Conservation (phyloP, 2,113 vertebrate genomes). For the Ptilonorhynchus violaceus region DNA sequence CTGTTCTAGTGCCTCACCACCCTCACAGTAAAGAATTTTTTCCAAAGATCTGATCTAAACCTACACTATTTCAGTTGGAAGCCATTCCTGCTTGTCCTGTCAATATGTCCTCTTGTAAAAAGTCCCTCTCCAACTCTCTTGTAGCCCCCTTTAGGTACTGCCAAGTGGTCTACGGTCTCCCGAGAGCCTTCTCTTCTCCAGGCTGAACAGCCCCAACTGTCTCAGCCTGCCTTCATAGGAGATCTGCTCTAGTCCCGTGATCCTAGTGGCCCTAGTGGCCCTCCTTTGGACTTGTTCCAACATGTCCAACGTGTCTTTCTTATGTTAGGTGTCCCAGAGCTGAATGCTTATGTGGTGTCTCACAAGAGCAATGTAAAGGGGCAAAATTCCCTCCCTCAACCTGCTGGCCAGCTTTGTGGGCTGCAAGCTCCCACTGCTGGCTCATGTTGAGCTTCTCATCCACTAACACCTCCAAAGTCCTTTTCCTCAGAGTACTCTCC, state of each 20-base stretch:
- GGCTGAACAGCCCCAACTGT: background rate
- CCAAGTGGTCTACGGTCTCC: background rate
- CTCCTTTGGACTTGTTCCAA: background rate
- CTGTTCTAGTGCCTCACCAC: background rate
- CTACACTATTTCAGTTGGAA: background rate
- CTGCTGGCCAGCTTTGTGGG: background rate
- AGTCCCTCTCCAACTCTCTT: background rate
- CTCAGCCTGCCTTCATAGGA: background rate
- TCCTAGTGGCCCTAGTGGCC: background rate
- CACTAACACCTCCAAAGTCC: background rate
- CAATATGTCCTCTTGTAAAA: background rate
- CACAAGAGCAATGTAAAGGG: background rate
- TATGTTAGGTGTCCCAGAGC: background rate
- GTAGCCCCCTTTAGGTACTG: background rate
- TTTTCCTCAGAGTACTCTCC: background rate
- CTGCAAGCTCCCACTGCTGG: fast-evolving
- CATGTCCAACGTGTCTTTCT: background rate
- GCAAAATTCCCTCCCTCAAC: background rate
- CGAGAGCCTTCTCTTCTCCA: background rate
- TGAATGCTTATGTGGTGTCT: background rate
- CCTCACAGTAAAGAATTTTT: background rate
- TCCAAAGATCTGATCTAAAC: background rate
- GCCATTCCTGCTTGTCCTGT: background rate
- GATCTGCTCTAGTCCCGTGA: background rate
- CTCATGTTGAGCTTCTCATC: background rate